Conservation (phyloP, 2,113 vertebrate genomes). For the Echinops telfairi region DNA sequence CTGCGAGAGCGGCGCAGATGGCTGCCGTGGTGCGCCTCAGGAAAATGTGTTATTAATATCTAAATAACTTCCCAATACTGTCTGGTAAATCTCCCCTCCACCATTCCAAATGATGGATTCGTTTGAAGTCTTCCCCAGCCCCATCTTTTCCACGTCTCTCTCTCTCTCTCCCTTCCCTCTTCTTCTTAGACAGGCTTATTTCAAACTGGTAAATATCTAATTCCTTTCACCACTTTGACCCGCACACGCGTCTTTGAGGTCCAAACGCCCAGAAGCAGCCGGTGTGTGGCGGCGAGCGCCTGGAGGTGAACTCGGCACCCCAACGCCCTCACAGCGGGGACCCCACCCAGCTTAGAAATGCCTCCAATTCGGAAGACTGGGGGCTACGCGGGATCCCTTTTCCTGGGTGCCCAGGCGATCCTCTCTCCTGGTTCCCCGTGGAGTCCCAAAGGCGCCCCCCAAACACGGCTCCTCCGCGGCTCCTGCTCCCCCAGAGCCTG, state of each 20-base stretch:
- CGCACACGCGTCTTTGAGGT: conserved; percentile 76
- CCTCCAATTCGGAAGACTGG: neutral
- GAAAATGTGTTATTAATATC: conserved; percentile 99
- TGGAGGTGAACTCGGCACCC: conserved; percentile 8
- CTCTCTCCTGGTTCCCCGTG: neutral
- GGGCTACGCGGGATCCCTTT: neutral
- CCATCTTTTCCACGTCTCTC: conserved; percentile 88
- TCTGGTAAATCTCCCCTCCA: conserved; percentile 96
- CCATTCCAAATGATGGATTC: conserved; percentile 98
- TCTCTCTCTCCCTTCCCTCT: conserved; percentile 69
- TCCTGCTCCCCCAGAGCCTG: neutral
- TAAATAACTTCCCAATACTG: conserved; percentile 99
- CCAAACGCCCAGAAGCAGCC: conserved; percentile 62
- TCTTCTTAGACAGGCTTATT: conserved; percentile 93
- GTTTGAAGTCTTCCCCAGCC: conserved; percentile 97
- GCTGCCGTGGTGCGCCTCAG: conserved; percentile 96
- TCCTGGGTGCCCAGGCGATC: neutral
- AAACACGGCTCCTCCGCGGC: neutral
- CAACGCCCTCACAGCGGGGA: conserved; percentile 31
- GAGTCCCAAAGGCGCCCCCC: neutral
- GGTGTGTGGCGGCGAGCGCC: conserved; percentile 59
- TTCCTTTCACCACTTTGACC: conserved; percentile 90
- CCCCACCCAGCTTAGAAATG: neutral
- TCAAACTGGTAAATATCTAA: conserved; percentile 95
- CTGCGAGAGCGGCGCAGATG: conserved; percentile 96